phyloP scores from a whole-genome alignment of 2,797 vertebrate genomes.

The Paguma larvata region DNA sequence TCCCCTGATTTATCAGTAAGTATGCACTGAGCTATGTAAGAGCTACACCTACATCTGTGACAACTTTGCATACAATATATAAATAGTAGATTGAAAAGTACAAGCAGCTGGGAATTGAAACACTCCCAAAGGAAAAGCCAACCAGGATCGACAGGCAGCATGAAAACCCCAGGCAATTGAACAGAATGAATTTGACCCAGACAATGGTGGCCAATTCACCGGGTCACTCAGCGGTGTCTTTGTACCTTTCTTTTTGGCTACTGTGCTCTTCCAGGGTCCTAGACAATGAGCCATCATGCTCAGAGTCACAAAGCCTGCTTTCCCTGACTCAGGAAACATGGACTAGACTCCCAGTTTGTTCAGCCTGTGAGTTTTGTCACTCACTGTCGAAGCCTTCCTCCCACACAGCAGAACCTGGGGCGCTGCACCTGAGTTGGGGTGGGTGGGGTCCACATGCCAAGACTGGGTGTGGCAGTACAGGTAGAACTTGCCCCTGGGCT shows the following conservation, averaged over 20 bases:
- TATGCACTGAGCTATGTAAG: slow-evolving; percentile 17
- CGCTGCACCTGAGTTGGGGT: slow-evolving; percentile 49
- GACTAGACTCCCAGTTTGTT: neutral
- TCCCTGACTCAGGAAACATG: neutral
- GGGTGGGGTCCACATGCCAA: neutral
- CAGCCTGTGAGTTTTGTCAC: neutral
- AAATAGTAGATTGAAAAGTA: slow-evolving; percentile 67
- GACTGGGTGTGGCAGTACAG: neutral
- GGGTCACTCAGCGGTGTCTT: neutral
- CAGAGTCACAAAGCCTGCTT: neutral
- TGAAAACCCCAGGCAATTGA: slow-evolving; percentile 38
- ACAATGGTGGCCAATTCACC: neutral
- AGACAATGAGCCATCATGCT: neutral
- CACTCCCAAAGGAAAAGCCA: slow-evolving; percentile 75
- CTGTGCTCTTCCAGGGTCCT: too few species aligned
- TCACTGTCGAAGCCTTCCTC: slow-evolving; percentile 34
- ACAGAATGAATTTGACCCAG: slow-evolving; percentile 45
- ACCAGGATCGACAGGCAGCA: slow-evolving; percentile 71
- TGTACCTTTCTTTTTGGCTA: neutral
- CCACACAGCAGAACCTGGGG: slow-evolving; percentile 56
- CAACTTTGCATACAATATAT: slow-evolving; percentile 68
- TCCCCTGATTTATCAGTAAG: slow-evolving; percentile 83
- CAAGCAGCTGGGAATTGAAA: slow-evolving; percentile 78
- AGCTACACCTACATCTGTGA: slow-evolving; percentile 80
- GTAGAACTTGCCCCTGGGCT: slow-evolving; percentile 11